Evolutionary conservation across 1,140 invertebrate genomes (phyloP), one percentile per base, ranked within the genome.

Genomic region (Kradibia gibbosae): DNA sequence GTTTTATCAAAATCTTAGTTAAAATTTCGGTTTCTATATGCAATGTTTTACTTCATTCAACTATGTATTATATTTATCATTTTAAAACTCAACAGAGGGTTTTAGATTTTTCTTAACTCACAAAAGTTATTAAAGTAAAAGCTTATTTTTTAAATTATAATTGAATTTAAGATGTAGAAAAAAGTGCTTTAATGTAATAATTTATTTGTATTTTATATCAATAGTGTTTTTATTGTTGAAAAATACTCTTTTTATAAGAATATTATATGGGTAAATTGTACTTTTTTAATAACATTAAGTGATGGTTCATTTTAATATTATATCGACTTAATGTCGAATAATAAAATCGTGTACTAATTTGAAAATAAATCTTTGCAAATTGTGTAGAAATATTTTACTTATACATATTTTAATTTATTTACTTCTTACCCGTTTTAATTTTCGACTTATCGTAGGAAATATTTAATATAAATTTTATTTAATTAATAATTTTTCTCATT

Each of bases 361-460:
- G 25, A 22, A 70, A 48, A 78, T 70, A 78, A 71, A 78, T 70
- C n/a, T 25, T 70, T 78, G 31, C 50, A 70, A 78, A 78, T 53
- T 70, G 70, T 65, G 48, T 53, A 55, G 70, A 50, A 22, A n/a
- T 36, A 2, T 1, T 78, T 70, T 71, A 55, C 4, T 28, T n/a
- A 28, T 13, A 5, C 20, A 55, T 36, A 39, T 55, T 62, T 65
- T 65, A 48, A 25, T 25, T 45, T 8, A 25, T 45, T 71, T 45
- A 45, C 13, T 45, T 8, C 13, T 45, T 45, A 45, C 42, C 5
- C 13, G 42, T 45, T 8, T 45, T 42, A 17, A 13, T 42, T 17
- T 42, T 17, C 17, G 39, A n/a, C 45, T n/a, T 7, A 39, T 75
- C 10, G 3, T 62, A 62, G 34, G 45, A 36, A 75, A 75, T 39